These are phyloP conservation scores for Aphaenogaster rudis DNA, from an alignment of 1,140 invertebrate species.

Conservation along the genomic window DNA sequence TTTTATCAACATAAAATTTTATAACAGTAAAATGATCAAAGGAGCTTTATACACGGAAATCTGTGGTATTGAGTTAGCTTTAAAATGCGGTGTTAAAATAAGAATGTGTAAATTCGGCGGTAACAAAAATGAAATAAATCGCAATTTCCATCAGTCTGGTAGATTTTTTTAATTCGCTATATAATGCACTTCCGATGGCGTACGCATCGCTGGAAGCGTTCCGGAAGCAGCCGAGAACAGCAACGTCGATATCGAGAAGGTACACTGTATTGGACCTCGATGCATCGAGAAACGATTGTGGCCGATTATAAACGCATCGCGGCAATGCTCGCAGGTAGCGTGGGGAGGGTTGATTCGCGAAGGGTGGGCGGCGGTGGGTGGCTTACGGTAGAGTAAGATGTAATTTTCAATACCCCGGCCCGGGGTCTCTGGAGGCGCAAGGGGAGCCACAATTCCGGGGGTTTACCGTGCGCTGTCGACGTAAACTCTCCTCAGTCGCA, in stretches of 20 bases:
- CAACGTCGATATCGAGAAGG: conserved; percentile 27
- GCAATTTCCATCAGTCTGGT: conserved; percentile 3
- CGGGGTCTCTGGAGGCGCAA: conserved; percentile 83
- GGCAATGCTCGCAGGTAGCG: conserved; percentile 60
- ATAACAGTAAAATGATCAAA: conserved; percentile 23
- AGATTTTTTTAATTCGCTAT: conserved; percentile 2
- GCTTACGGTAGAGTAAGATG: conserved; percentile 82
- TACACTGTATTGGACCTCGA: conserved; percentile 19
- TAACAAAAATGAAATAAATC: conserved; percentile 11
- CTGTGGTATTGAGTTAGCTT: not conserved
- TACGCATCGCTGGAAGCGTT: conserved; percentile 31
- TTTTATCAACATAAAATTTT: conserved; percentile 28
- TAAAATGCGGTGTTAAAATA: not conserved
- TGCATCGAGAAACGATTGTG: conserved; percentile 64
- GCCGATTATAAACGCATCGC: conserved; percentile 80
- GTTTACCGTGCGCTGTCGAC: conserved; percentile 85
- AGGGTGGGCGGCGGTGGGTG: conserved; percentile 64
- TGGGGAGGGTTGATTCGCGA: conserved; percentile 64
- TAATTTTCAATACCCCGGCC: conserved; percentile 85
- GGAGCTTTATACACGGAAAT: not conserved
- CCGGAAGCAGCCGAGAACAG: not conserved
- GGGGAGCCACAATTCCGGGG: conserved; percentile 84
- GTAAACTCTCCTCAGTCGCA: conserved; percentile 85
- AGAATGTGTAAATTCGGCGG: not conserved
- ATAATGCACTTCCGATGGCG: conserved; percentile 50